Evolutionary conservation across 1,140 invertebrate genomes (phyloP), one percentile per base, ranked within the genome.

Genomic region (Nylanderia fulva): DNA sequence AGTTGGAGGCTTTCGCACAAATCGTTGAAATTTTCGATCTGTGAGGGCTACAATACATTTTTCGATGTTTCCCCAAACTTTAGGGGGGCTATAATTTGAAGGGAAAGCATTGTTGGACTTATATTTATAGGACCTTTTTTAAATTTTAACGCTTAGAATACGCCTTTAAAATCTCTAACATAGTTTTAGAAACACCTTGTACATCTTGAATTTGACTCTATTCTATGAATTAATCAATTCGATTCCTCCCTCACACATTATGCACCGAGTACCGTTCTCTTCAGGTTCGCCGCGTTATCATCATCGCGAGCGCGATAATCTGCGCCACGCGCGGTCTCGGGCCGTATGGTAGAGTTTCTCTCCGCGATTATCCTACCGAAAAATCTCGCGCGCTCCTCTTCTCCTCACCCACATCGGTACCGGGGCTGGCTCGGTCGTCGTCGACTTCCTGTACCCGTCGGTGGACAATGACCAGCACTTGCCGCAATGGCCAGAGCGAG

Each of bases 401-500:
- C 58, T 63, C 69, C 66, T 75, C 39, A 15, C 33, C 63, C 18
- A 33, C 54, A 33, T 33, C 72, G 29, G 18, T 42, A 21, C 66
- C 68, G 29, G 27, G 21, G 27, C 27, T 71, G 71, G 42, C 74
- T 60, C 48, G 60, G 68, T 74, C 76, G 84, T 74, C 87, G 58
- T 84, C 48, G 89, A 91, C 87, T 90, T 91, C 87, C 89, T 87
- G 87, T 77, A 76, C 64, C 75, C 85, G 84, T 79, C 58, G 85
- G 85, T 90, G 90, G 90, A 89, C 89, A 90, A 88, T 87, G 86
- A 87, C 82, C 89, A 89, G 89, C 91, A 92, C 90, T 92, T 92
- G 92, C 88, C 84, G 88, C 91, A 91, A 91, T 91, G 87, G 86
- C 15, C 86, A 83, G 61, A 42, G n/a, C n/a, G 61, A 79, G 42